Base-by-base conservation (phyloP, 2,797 vertebrate genomes). In the Acanthurus tractus region DNA sequence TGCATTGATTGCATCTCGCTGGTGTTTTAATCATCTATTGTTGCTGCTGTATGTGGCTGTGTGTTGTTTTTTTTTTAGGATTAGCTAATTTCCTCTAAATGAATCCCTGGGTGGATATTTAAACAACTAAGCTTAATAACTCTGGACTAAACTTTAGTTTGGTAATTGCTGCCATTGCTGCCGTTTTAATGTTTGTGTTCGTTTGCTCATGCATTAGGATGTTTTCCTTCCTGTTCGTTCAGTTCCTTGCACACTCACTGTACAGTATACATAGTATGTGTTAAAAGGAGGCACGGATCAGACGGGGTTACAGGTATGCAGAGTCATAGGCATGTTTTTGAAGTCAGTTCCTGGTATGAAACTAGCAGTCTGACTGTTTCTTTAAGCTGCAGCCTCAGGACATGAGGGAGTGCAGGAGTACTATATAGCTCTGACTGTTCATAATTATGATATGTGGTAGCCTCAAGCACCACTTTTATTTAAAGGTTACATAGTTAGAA, bases 1-100 rank as follows among this genome's bases (percentile, higher is more conserved):
- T 40, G 68, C 75, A 84, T 69, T 88, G 81, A 88, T 87, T 87
- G 77, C 71, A 70, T 88, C 82, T 86, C 86, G 76, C 23, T 87
- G 76, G 81, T 59, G 56, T 81, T 82, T 85, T 78, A 86, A 87
- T 89, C 79, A 84, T 78, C 74, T 67, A 64, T 64, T 74, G 71
- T 72, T 62, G 70, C 55, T 76, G 62, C 70, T 77, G 40, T 66
- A 77, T 72, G 75, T 64, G 46, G 50, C 69, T 83, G 55, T 34
- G 29, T 34, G 29, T 34, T 34, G 29, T 34, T 5, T 34, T 40
- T 12, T 42, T 76, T 63, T 62, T 46, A 57, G 72, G 23, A 79
- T 83, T 79, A 73, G 57, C 55, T 89, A 65, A 87, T 87, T 85
- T 67, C 52, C 57, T 46, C 70, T 48, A 50, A 85, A 86, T 90